Evolutionary conservation across 2,888 invertebrate genomes (phyloP), one percentile per base, ranked within the genome.

Genomic region (Hyalella azteca): DNA sequence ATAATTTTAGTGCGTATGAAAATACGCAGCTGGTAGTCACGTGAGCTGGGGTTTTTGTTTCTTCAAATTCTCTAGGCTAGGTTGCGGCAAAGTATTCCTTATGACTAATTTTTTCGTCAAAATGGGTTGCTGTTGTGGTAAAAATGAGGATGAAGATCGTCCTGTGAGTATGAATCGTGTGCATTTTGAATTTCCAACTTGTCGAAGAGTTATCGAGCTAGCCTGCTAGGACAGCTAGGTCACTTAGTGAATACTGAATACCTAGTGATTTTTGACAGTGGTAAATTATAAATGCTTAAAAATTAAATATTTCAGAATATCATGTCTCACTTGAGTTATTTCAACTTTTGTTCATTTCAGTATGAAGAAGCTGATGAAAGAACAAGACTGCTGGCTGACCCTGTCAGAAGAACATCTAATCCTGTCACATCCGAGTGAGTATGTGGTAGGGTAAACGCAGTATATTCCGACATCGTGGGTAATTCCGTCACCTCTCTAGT

Each of bases 331-430:
- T n/a, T n/a, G n/a, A n/a, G n/a, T n/a, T n/a, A 45, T 45, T 9
- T 9, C 15, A 7, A 22, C 11, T 54, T 59, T 13, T 59, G 59
- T 39, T 36, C 36, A 3, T 36, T 36, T 66, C 66, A 66, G 66
- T 66, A 66, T 66, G 66, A 66, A 66, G 66, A 66, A 66, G 39
- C 66, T 13, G 66, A 66, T 36, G 66, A 66, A 36, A 32, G 66
- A 36, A 66, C 66, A 66, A 66, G 66, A n/a, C 66, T 66, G 19
- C 66, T 66, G 22, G 66, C 66, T 1, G 66, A 66, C 36, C 66
- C 66, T 5, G 66, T 66, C 7, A 9, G 66, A 3, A 32, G 36
- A 5, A 66, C 36, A 7, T 66, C 66, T 15, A 66, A 36, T 19
- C 66, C 29, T 15, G 36, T 29, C 19, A 11, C 66, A 9, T 66